Percentiles rank a stretch among this genome's conserved stretches.
phyloP scores from a whole-genome alignment of 2,797 vertebrate species.

The Gila robusta region DNA sequence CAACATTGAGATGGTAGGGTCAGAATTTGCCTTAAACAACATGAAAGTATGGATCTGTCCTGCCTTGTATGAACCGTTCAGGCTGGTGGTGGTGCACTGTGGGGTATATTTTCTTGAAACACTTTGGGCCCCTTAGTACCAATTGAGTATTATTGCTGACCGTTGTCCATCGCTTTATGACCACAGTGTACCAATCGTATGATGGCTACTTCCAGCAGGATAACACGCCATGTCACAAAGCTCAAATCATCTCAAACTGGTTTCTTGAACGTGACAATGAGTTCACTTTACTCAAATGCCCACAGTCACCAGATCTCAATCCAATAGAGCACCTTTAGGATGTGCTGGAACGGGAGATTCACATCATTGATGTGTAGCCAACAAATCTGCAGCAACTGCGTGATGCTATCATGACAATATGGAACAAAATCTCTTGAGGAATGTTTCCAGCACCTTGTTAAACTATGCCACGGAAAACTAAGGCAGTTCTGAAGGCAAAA shows the following conservation, averaged over 20 bases:
- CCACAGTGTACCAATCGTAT: neutral
- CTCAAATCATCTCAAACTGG: neutral
- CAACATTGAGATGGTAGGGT: neutral
- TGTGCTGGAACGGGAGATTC: neutral
- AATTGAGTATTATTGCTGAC: neutral
- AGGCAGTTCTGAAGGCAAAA: no score
- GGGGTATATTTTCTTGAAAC: neutral
- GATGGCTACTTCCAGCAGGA: neutral
- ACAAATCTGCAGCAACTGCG: no score
- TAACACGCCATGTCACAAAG: neutral
- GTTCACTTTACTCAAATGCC: neutral
- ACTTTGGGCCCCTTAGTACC: no score
- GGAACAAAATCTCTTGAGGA: neutral
- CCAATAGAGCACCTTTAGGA: neutral
- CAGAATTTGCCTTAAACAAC: neutral
- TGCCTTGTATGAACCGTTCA: neutral
- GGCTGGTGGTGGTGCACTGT: neutral
- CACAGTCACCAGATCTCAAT: neutral
- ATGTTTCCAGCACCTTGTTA: no score
- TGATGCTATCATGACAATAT: no score
- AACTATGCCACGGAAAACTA: no score
- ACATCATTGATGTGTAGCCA: no score
- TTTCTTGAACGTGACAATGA: neutral
- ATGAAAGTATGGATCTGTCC: neutral
- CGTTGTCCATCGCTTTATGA: neutral